Evolutionary conservation across 2,888 invertebrate species (phyloP), one percentile per base, ranked within the genome.

Genomic region (Germaria angustata): DNA sequence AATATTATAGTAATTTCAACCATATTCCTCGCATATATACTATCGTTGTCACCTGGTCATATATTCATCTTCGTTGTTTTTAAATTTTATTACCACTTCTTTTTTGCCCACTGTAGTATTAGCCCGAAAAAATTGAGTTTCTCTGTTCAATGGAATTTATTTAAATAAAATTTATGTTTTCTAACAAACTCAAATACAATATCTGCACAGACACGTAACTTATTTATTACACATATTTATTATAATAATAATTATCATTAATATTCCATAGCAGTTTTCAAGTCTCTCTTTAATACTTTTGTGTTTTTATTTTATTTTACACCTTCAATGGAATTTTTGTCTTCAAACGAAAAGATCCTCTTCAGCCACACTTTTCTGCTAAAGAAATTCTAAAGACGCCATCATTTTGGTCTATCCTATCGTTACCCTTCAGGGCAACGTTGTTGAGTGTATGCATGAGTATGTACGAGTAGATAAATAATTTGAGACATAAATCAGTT

Each of bases 401-500:
- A 73, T 39, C 24, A 17, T 28, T 20, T 49, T 76, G 20, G 49
- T 66, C 49, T 76, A 68, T 34, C 51, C 7, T 63, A 3, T 51
- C 15, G n/a, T n/a, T n/a, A 20, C 24, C 53, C 75, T 57, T 66
- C 17, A 22, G 65, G 75, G 17, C 20, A 44, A 65, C 15, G 13
- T 34, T 75, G 63, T 63, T 55, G 53, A 61, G 39, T 63, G n/a
- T 8, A 55, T 63, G 65, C 51, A n/a, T 65, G 53, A 15, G 59
- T 65, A 24, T 5, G 41, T 17, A 36, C 51, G 13, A 28, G 73
- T 41, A 53, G 59, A 78, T 63, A 73, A 61, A 80, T 80, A 80
- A 82, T 80, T 80, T 80, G 51, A 65, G 80, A 65, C 71, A 82
- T 82, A 82, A 82, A 82, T 82, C 82, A 82, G 59, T 71, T 82